A percentile compares a stretch with the other conserved stretches of the same genome.
Evolutionary conservation across 2,113 vertebrate species (phyloP).

Genomic region (Cromileptes altivelis): DNA sequence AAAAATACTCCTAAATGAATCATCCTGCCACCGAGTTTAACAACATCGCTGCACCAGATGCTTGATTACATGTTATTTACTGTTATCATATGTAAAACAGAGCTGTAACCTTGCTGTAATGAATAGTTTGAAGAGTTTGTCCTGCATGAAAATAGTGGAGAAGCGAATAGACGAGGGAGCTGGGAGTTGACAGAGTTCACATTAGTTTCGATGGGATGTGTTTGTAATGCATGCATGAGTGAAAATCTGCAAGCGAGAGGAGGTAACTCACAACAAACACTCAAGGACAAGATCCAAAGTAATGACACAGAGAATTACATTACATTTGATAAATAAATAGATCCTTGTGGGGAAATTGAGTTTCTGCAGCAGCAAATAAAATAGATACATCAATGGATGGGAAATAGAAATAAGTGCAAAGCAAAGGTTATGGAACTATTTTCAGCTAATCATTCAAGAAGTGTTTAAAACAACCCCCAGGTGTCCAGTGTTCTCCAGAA

Average conservation of each 20-base stretch:
- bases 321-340: slow-evolving; percentile 33
- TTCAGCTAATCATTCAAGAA: background rate
- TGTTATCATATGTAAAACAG: background rate
- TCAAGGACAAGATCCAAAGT: slow-evolving; percentile 25
- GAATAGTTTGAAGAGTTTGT: background rate
- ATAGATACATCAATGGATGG: background rate
- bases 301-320: slow-evolving; percentile 12
- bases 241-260: too few relatives aligned
- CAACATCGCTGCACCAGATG: slow-evolving; percentile 1
- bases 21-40: background rate
- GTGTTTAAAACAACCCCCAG: background rate
- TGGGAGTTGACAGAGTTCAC: background rate
- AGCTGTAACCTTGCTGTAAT: slow-evolving; percentile 13
- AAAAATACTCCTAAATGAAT: background rate
- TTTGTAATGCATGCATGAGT: background rate
- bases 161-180: background rate
- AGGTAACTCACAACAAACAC: slow-evolving; percentile 14
- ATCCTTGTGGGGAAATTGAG: slow-evolving; percentile 14
- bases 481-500: background rate
- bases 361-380: background rate
- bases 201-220: slow-evolving; percentile 7
- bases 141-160: background rate
- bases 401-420: background rate
- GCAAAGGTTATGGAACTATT: background rate
- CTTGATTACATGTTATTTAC: background rate